Percentiles rank a stretch among this genome's conserved stretches.
phyloP scores from a whole-genome alignment of 2,888 invertebrate genomes.

The Ectemnius continuus region DNA sequence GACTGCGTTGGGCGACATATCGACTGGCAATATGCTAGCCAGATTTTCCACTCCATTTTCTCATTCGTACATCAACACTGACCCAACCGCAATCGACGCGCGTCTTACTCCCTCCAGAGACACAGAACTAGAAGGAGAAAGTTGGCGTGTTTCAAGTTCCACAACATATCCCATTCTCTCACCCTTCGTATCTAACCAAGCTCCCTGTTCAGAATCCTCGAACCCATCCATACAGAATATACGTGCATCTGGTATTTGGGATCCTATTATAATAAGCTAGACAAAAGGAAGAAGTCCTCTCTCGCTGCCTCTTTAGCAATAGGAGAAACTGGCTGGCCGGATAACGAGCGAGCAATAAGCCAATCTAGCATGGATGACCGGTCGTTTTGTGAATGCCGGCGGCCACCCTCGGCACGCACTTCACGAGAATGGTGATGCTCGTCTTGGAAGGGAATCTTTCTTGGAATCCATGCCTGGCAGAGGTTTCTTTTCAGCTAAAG shows the following conservation, averaged over 20 bases:
- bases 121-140: too few species aligned
- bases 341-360: constrained; percentile 52
- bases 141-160: constrained; percentile 2
- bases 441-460: constrained; percentile 12
- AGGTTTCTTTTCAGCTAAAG: constrained; percentile 38
- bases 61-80: constrained; percentile 51
- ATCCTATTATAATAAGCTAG: neutral
- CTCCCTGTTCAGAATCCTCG: neutral
- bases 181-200: neutral
- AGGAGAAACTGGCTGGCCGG: neutral
- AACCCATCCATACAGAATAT: neutral
- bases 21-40: constrained; percentile 44
- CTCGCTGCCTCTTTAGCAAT: constrained; percentile 1
- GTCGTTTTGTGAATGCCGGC: neutral
- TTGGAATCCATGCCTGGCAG: constrained; percentile 42
- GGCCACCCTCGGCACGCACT: neutral
- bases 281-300: neutral
- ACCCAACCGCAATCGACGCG: constrained; percentile 52
- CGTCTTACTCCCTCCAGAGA: constrained; percentile 31
- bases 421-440: too few species aligned
- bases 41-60: constrained; percentile 61
- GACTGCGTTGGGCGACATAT: constrained; percentile 49
- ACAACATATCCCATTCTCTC: neutral
- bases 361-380: constrained; percentile 21
- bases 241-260: neutral